Base-by-base conservation (phyloP, 2,888 invertebrate species). In the Spisula subtruncata region DNA sequence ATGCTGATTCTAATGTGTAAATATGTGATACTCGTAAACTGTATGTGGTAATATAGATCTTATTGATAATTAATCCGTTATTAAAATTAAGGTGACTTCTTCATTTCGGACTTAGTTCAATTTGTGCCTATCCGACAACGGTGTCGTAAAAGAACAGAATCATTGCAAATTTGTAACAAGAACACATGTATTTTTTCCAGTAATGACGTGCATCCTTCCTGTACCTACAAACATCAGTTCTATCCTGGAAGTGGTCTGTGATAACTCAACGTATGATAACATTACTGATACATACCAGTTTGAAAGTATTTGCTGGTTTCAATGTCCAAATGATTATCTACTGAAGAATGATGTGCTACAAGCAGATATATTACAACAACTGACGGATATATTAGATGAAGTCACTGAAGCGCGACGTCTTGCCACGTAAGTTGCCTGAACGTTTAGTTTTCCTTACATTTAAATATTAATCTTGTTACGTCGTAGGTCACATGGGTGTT, bases 261-360 rank as follows among this genome's bases (percentile, higher is more conserved):
- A 71, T 6, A 86, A 87, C 79, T 83, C 46, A 8, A 82, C 86
- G 10, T 81, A 88, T 41, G 56, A 35, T 20, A 84, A 80, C 51
- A 41, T 35, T 46, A 66, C 35, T 35, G 81, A 66, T 18, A 35
- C 54, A 32, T 75, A 25, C 35, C 48, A 56, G 16, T 91, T 80
- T 82, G 91, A 83, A 51, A 90, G 83, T 51, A 75, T 91, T 16
- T 92, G 92, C 80, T 91, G 92, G 92, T 35, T 90, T 16, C 35
- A 60, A 16, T 92, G 92, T 84, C 66, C 51, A 5, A 86, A 89
- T 75, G 86, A 87, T 46, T 91, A 85, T 81, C 80, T 89, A 2
- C 79, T 92, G 41, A 51, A 87, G n/a, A 92, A 92, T 51, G 89
- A 90, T 41, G 29, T 35, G 1, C 79, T 83, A 32, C 60, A 75